Conservation (phyloP, 2,797 vertebrate species). For the Mareca strepera region DNA sequence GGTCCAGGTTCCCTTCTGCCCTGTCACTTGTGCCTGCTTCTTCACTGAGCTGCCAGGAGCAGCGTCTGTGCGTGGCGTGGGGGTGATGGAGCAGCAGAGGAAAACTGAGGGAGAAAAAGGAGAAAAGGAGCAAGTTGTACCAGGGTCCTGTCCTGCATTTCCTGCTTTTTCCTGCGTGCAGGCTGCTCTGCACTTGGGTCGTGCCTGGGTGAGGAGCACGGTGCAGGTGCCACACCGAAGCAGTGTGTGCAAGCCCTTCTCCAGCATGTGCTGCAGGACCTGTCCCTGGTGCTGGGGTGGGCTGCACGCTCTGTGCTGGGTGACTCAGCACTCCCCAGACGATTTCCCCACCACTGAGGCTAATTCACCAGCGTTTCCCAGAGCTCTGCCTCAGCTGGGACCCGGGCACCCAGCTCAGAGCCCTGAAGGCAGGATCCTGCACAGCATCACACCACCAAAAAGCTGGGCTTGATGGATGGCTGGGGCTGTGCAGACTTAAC, state of each 20-base stretch:
- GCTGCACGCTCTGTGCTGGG: background rate
- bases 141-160: background rate
- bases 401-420: background rate
- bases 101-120: background rate
- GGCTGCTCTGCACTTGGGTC: background rate
- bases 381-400: background rate
- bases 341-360: background rate
- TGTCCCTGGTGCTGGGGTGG: rapidly evolving
- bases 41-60: background rate
- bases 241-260: background rate
- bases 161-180: background rate
- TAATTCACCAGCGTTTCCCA: background rate
- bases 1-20: background rate
- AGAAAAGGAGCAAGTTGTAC: background rate
- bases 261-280: background rate
- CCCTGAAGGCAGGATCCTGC: background rate
- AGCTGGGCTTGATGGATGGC: background rate
- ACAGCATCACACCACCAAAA: background rate
- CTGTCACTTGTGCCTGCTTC: background rate
- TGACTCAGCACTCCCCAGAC: background rate
- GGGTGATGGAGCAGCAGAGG: background rate
- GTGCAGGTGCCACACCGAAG: rapidly evolving
- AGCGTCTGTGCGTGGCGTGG: background rate
- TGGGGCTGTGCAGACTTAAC: background rate
- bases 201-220: background rate